These are phyloP conservation scores for Ornithorhynchus anatinus DNA, from an alignment of 2,113 vertebrate genomes.

Conservation along the genomic window DNA sequence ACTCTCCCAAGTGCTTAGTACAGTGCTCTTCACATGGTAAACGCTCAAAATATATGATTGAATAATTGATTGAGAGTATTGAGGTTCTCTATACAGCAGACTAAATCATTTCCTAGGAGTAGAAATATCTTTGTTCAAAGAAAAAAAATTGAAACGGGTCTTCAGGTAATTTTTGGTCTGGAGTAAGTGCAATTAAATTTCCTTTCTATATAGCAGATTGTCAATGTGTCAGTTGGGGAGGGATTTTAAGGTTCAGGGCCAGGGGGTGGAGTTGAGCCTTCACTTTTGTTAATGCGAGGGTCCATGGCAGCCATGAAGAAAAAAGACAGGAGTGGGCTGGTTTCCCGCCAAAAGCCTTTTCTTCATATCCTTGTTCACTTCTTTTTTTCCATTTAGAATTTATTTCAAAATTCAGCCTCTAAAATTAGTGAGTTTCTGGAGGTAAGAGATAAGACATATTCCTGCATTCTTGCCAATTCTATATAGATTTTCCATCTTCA, in stretches of 20 bases:
- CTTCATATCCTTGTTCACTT: constrained; percentile 1
- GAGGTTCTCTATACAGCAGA: constrained; percentile 25
- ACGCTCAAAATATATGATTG: too few species aligned
- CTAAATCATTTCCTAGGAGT: constrained; percentile 13
- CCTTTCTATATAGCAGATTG: not conserved
- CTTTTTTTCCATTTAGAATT: not conserved
- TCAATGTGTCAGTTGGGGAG: too few species aligned
- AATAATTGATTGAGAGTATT: constrained; percentile 23
- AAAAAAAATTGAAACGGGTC: constrained; percentile 18
- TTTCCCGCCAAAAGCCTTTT: constrained; percentile 6
- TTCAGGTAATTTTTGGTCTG: not conserved
- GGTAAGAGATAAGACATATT: constrained; percentile 55
- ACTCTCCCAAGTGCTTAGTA: too few species aligned
- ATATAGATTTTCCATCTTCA: constrained; percentile 68
- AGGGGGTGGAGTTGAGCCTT: too few species aligned
- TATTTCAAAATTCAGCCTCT: constrained; percentile 16
- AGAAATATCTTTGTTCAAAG: constrained; percentile 17
- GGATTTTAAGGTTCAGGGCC: too few species aligned
- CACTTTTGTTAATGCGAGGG: constrained; percentile 9
- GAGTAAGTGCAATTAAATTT: constrained; percentile 9
- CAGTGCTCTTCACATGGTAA: too few species aligned
- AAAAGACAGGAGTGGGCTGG: not conserved
- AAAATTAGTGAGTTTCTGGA: constrained; percentile 52
- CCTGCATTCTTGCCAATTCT: constrained; percentile 61
- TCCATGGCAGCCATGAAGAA: not conserved